Percentiles rank a stretch among this genome's conserved stretches.
These are phyloP conservation scores for Sweltsa coloradensis DNA, from an alignment of 1,140 invertebrate species.

Conservation along the genomic window DNA sequence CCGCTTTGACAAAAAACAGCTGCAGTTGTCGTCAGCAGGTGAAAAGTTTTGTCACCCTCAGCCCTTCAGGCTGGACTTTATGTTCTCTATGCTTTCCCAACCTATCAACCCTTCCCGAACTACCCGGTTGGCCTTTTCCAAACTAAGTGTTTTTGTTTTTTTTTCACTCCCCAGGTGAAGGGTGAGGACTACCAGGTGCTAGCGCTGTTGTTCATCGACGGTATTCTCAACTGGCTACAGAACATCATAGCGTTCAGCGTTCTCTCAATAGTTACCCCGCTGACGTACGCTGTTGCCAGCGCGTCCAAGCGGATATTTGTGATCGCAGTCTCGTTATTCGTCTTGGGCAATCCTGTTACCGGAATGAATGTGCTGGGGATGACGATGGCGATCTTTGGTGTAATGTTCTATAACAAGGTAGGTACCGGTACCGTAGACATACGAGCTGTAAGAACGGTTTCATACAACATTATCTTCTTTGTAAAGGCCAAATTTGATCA, in stretches of 20 bases:
- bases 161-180: constrained; percentile 18
- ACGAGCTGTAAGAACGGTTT: no score
- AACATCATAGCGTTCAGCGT: constrained; percentile 92
- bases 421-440: no score
- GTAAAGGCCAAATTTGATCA: constrained; percentile 2
- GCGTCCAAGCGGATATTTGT: constrained; percentile 92
- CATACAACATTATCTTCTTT: constrained; percentile 7
- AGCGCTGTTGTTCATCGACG: constrained; percentile 65
- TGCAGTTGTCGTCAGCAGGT: no score
- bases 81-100: no score
- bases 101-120: no score
- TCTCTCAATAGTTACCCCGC: constrained; percentile 73
- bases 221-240: constrained; percentile 84
- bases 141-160: no score
- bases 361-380: constrained; percentile 80
- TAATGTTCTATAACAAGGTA: constrained; percentile 78
- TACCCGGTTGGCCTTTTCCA: no score
- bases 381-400: constrained; percentile 79
- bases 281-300: constrained; percentile 92
- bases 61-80: no score
- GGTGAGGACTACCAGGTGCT: constrained; percentile 34
- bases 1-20: no score
- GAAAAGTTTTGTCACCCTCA: no score
- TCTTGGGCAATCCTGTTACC: constrained; percentile 87
- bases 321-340: constrained; percentile 75